These are phyloP conservation scores for Timandra comae DNA, from an alignment of 2,888 invertebrate species.

Conservation along the genomic window DNA sequence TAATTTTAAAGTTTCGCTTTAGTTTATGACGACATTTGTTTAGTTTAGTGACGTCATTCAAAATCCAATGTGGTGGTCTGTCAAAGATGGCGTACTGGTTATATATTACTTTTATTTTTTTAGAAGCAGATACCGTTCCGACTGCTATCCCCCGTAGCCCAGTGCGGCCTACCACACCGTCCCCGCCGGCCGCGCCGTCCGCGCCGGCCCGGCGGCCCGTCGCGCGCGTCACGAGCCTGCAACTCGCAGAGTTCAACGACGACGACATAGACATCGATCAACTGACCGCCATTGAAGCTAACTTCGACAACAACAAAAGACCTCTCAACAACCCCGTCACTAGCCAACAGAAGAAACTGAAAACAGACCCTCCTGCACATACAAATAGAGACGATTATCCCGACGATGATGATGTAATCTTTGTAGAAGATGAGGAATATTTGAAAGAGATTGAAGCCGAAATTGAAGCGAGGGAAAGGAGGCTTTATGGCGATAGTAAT, in stretches of 20 bases:
- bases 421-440: slow-evolving; percentile 56
- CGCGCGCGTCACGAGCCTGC: slow-evolving; percentile 37
- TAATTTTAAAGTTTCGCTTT: no score
- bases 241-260: slow-evolving; percentile 32
- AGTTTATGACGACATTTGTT: no score
- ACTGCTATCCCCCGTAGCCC: no score
- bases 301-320: slow-evolving; percentile 38
- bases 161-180: slow-evolving; percentile 36
- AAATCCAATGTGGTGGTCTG: no score
- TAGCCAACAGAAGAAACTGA: slow-evolving; percentile 49
- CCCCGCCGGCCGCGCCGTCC: slow-evolving; percentile 39
- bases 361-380: slow-evolving; percentile 24
- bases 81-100: no score
- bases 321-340: slow-evolving; percentile 20
- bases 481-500: slow-evolving; percentile 10
- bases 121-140: no score
- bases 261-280: slow-evolving; percentile 55
- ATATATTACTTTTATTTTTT: no score
- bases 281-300: slow-evolving; percentile 51
- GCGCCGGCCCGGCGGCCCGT: slow-evolving; percentile 24
- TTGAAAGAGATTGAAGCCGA: slow-evolving; percentile 49
- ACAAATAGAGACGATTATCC: slow-evolving; percentile 33
- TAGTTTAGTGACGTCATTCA: no score
- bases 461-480: slow-evolving; percentile 32
- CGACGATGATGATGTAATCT: slow-evolving; percentile 43